phyloP scores from a whole-genome alignment of 2,888 invertebrate species.

The Dione vanillae region DNA sequence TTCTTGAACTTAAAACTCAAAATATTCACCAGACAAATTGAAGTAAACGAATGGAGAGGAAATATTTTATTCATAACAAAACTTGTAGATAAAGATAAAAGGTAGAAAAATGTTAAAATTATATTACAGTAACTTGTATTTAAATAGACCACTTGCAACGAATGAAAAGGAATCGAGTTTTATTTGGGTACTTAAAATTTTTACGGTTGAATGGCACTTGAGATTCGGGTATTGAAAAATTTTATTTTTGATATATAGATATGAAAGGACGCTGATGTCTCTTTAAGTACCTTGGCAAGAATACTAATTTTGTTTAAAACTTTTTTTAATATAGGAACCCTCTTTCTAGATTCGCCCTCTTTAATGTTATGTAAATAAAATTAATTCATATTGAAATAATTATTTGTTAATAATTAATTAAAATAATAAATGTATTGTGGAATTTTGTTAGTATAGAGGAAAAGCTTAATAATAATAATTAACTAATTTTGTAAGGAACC shows the following conservation, averaged over 20 bases:
- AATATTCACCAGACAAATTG: constrained; percentile 22
- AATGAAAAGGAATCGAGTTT: constrained; percentile 25
- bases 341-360: too few species aligned
- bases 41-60: constrained; percentile 13
- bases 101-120: constrained; percentile 24
- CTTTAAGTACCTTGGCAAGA: constrained; percentile 2
- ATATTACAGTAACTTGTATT: constrained; percentile 15
- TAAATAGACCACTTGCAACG: constrained; percentile 8
- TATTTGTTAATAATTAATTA: too few species aligned
- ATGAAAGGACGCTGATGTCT: neutral
- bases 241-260: constrained; percentile 7
- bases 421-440: too few species aligned
- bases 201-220: constrained; percentile 30
- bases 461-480: too few species aligned
- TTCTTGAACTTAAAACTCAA: constrained; percentile 15
- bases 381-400: too few species aligned
- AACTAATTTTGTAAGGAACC: neutral
- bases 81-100: constrained; percentile 13
- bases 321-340: neutral
- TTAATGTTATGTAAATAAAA: too few species aligned
- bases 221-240: constrained; percentile 32
- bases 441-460: too few species aligned
- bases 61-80: constrained; percentile 30
- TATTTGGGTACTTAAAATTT: constrained; percentile 34
- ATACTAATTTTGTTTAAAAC: neutral